Conservation (phyloP, 2,888 invertebrate species). For the Oligia latruncula region DNA sequence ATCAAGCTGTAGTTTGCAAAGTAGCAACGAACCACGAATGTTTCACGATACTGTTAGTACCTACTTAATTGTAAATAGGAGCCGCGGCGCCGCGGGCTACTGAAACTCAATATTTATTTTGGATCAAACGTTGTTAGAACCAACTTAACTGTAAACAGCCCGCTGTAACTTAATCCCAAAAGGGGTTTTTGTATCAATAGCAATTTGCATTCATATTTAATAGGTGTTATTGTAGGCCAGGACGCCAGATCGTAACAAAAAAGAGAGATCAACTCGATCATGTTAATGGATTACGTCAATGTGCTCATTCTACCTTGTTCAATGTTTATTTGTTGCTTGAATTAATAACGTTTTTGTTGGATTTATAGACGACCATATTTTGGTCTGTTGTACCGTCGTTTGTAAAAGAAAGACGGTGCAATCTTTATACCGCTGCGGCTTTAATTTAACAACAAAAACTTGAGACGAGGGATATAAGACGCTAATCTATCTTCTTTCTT, state of each 20-base stretch:
- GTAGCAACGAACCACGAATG: constrained; percentile 12
- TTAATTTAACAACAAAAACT: constrained; percentile 60
- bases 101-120: constrained; percentile 67
- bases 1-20: constrained; percentile 17
- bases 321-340: constrained; percentile 6
- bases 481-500: constrained; percentile 60
- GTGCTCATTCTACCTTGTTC: constrained; percentile 17
- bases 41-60: constrained; percentile 20
- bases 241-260: constrained; percentile 23
- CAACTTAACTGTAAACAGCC: constrained; percentile 62
- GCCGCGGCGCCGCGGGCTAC: constrained; percentile 33
- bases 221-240: constrained; percentile 40
- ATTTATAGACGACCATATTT: constrained; percentile 2
- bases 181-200: constrained; percentile 64
- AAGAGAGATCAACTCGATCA: constrained; percentile 22
- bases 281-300: constrained; percentile 14
- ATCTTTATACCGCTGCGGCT: constrained; percentile 47
- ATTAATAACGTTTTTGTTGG: constrained; percentile 2
- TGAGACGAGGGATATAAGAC: constrained; percentile 52
- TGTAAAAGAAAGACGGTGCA: constrained; percentile 26
- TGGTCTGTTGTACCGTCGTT: constrained; percentile 7
- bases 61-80: constrained; percentile 46
- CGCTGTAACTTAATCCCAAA: constrained; percentile 62
- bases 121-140: constrained; percentile 63
- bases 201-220: constrained; percentile 61